A percentile compares a stretch with the other conserved stretches of the same genome.
These are phyloP conservation scores for Potorous gilbertii DNA, from an alignment of 2,797 vertebrate genomes.

Conservation along the genomic window DNA sequence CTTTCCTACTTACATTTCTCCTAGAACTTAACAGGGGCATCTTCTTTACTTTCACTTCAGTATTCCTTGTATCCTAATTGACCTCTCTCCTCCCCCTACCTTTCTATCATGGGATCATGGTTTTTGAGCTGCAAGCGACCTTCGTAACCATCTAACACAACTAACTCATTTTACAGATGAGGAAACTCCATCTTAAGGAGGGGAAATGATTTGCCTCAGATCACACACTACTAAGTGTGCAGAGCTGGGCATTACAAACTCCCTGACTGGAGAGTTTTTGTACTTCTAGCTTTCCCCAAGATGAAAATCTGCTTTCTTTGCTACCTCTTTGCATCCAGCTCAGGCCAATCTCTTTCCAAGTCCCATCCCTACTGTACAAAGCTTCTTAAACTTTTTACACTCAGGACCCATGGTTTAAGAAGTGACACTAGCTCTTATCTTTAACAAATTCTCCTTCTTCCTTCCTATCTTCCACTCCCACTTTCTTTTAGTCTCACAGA, in stretches of 20 bases:
- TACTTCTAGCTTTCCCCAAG: background rate
- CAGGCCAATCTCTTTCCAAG: background rate
- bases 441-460: background rate
- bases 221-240: background rate
- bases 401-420: no score
- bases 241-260: background rate
- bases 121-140: background rate
- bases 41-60: background rate
- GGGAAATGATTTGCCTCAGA: background rate
- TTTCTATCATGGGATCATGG: background rate
- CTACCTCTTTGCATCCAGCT: background rate
- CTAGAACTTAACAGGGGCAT: background rate
- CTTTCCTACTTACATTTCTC: background rate
- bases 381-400: no score
- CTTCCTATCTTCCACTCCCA: background rate
- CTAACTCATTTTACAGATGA: background rate
- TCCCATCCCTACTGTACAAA: background rate
- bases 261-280: background rate
- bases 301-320: background rate
- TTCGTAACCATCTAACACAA: background rate
- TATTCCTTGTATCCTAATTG: background rate
- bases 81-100: background rate
- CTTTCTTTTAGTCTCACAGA: background rate
- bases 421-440: background rate
- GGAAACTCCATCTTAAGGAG: background rate